phyloP scores from a whole-genome alignment of 2,888 invertebrate genomes.

The Cheilosia vernalis region DNA sequence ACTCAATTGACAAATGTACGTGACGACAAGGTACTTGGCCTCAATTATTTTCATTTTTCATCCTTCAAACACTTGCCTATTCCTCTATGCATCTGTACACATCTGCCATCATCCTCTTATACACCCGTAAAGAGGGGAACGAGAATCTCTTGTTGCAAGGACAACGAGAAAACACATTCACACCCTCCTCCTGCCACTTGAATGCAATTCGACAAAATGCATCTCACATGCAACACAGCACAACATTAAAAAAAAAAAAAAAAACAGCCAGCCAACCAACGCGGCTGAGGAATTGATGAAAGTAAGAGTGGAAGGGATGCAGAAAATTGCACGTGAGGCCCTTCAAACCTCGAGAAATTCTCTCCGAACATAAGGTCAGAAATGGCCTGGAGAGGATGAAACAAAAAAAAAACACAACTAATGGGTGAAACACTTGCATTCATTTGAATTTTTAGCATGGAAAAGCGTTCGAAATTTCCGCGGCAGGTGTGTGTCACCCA shows the following conservation, averaged over 20 bases:
- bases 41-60: conserved; percentile 75
- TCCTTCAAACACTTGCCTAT: conserved; percentile 72
- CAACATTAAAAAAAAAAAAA: not conserved
- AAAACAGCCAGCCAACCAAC: not conserved
- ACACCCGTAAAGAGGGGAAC: conserved; percentile 14
- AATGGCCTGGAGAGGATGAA: conserved; percentile 19
- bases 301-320: conserved; percentile 58
- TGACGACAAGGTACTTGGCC: conserved; percentile 75
- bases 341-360: conserved; percentile 7
- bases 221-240: conserved; percentile 25
- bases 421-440: conserved; percentile 59
- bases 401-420: conserved; percentile 25
- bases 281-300: conserved; percentile 35
- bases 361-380: conserved; percentile 25
- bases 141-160: conserved; percentile 71
- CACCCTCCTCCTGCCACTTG: conserved; percentile 54
- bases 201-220: conserved; percentile 74
- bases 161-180: conserved; percentile 62
- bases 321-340: conserved; percentile 16
- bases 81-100: conserved; percentile 63
- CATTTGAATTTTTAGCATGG: conserved; percentile 54
- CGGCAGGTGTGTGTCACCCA: conserved; percentile 39
- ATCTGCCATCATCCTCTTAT: conserved; percentile 56
- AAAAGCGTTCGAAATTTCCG: conserved; percentile 1
- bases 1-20: conserved; percentile 72